A percentile compares a stretch with the other conserved stretches of the same genome.
Conservation (phyloP, 2,888 invertebrate genomes). For the Hydrotaea cyrtoneurina region DNA sequence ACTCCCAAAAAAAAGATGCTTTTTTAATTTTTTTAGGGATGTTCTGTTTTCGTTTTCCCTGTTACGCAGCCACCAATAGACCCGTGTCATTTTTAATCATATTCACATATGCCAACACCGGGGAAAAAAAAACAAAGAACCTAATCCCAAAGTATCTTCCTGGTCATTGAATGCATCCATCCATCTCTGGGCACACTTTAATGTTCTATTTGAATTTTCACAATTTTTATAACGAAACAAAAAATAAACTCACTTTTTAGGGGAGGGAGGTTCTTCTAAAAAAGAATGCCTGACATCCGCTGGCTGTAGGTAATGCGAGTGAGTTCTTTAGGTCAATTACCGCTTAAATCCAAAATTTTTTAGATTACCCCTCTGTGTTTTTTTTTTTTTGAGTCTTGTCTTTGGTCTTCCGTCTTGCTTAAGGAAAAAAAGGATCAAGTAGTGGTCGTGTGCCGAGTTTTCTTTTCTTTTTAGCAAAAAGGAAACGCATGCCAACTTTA, state of each 20-base stretch:
- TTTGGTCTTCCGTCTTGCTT: too few species aligned
- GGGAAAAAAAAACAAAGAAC: not conserved
- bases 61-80: not conserved
- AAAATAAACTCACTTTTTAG: slow-evolving; percentile 6
- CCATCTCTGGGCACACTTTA: slow-evolving; percentile 53
- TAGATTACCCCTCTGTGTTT: too few species aligned
- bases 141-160: too few species aligned
- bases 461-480: too few species aligned
- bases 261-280: slow-evolving; percentile 31
- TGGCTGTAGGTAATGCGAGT: not conserved
- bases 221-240: slow-evolving; percentile 28
- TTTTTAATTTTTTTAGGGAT: slow-evolving; percentile 33
- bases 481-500: too few species aligned
- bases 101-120: slow-evolving; percentile 34
- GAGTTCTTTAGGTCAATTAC: slow-evolving; percentile 36
- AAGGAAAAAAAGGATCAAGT: too few species aligned
- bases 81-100: slow-evolving; percentile 37
- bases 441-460: too few species aligned
- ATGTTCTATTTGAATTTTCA: slow-evolving; percentile 11
- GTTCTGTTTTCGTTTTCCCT: not conserved
- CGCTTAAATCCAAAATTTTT: slow-evolving; percentile 38
- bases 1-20: slow-evolving; percentile 3
- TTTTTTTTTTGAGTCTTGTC: too few species aligned
- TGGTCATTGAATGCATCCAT: not conserved
- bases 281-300: not conserved